phyloP scores from a whole-genome alignment of 2,113 vertebrate species.

The Nothobranchius furzeri region DNA sequence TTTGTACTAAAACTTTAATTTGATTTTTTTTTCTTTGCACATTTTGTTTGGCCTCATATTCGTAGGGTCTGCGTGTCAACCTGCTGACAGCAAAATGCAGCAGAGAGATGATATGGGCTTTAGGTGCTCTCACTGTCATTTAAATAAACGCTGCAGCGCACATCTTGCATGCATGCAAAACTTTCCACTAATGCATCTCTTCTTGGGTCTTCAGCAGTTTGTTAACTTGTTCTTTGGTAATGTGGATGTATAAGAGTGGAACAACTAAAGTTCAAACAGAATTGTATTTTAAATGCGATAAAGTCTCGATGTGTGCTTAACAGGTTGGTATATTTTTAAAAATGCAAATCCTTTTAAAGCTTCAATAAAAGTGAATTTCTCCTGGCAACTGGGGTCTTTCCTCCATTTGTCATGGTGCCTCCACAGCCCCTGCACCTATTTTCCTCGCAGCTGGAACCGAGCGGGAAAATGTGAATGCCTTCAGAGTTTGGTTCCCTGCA shows the following conservation, averaged over 20 bases:
- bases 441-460: constrained; percentile 51
- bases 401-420: constrained; percentile 39
- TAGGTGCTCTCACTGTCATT: constrained; percentile 36
- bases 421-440: constrained; percentile 40
- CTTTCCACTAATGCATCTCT: not conserved
- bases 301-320: constrained; percentile 10
- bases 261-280: constrained; percentile 14
- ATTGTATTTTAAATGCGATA: constrained; percentile 24
- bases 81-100: constrained; percentile 57
- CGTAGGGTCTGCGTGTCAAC: constrained; percentile 38
- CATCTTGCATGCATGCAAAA: not conserved
- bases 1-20: too few species aligned
- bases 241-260: constrained; percentile 20
- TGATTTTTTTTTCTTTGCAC: too few species aligned
- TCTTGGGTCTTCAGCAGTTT: constrained; percentile 30
- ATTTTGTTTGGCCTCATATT: too few species aligned
- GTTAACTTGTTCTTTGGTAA: constrained; percentile 5
- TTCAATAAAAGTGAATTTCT: constrained; percentile 23
- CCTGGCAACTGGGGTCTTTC: constrained; percentile 23
- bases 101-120: constrained; percentile 27
- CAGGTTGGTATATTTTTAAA: constrained; percentile 16
- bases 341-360: constrained; percentile 24
- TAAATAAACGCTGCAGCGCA: constrained; percentile 25
- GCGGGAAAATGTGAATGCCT: constrained; percentile 53
- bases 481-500: constrained; percentile 38